Base-by-base conservation (phyloP, 2,113 vertebrate genomes). In the Podarcis cretensis region DNA sequence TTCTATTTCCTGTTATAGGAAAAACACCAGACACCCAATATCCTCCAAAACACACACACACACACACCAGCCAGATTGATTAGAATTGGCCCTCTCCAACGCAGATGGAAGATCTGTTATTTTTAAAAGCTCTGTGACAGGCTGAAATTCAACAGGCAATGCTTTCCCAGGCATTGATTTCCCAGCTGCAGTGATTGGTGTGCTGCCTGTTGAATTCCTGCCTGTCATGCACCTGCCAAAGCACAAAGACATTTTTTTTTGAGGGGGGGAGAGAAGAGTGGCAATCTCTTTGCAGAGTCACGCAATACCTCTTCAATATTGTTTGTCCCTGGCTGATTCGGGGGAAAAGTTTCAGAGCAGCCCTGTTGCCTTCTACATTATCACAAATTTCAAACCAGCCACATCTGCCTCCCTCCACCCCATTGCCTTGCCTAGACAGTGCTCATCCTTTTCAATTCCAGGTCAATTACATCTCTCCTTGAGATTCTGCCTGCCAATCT, bases 361-460 rank as follows among this genome's bases (percentile, higher is more conserved):
- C 37, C 57, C 48, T 27, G 16, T 25, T 82, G 12, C 57, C 68
- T 54, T 63, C 32, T 7, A 6, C 5, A n/a, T 21, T n/a, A 20
- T 10, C 57, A 30, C 9, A 59, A 74, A 43, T 65, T 23, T 75
- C 79, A 66, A 35, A 18, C 18, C 57, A 65, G 54, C 30, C 79
- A 48, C 35, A 25, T 76, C 48, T 40, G 25, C 30, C 8, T 74
- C 25, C 73, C 18, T 32, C 37, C 40, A 20, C n/a, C 54, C n/a
- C 30, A 1, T 30, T n/a, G 20, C 54, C 32, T 65, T 16, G 5
- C 40, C 37, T 12, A 18, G n/a, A 43, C 57, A 30, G 30, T 40
- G 73, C 48, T 27, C 68, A 40, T 88, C 69, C 40, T 81, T 75
- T 82, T 65, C 86, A 63, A 82, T 88, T 75, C 27, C 54, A 88